A percentile compares a stretch with the other conserved stretches of the same genome.
Conservation (phyloP, 1,140 invertebrate genomes). For the Drosophila jambulina region DNA sequence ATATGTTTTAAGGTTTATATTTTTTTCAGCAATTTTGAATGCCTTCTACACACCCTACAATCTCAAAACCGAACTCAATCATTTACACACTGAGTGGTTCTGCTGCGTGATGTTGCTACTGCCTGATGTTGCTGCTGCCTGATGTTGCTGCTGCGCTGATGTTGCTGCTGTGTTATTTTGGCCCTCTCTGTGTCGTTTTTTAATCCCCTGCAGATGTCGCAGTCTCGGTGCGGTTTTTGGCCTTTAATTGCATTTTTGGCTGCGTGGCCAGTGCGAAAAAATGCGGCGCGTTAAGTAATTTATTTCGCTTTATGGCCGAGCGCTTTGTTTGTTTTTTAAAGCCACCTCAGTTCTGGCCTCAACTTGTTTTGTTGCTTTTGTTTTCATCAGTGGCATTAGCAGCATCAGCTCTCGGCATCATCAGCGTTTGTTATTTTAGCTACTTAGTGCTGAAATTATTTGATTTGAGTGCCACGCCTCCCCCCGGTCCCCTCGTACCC, state of each 20-base stretch:
- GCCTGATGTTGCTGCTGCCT: conserved; percentile 18
- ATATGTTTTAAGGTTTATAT: not conserved
- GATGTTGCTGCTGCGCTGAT: not conserved
- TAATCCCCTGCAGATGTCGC: conserved; percentile 65
- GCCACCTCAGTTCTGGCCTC: conserved; percentile 26
- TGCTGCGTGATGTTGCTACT: conserved; percentile 18
- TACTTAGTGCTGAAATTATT: conserved; percentile 59
- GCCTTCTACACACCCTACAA: conserved; percentile 13
- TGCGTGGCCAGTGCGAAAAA: conserved; percentile 55
- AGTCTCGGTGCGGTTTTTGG: conserved; percentile 51
- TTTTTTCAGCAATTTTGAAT: too few relatives aligned
- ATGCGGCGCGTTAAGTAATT: conserved; percentile 65
- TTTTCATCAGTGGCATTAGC: conserved; percentile 17
- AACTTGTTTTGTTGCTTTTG: conserved; percentile 37
- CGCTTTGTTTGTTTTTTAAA: conserved; percentile 43
- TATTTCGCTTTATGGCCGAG: conserved; percentile 59
- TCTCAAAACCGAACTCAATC: conserved; percentile 49
- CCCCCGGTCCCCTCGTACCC: not conserved
- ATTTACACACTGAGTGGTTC: conserved; percentile 46
- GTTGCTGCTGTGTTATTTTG: conserved; percentile 16
- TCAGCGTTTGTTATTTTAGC: conserved; percentile 49
- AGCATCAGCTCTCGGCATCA: conserved; percentile 20
- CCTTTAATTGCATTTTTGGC: conserved; percentile 71
- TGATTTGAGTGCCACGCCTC: conserved; percentile 40
- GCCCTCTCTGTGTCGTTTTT: conserved; percentile 43